Evolutionary conservation across 1,140 invertebrate species (phyloP), one percentile per base, ranked within the genome.

Genomic region (Camponotus vicinus): DNA sequence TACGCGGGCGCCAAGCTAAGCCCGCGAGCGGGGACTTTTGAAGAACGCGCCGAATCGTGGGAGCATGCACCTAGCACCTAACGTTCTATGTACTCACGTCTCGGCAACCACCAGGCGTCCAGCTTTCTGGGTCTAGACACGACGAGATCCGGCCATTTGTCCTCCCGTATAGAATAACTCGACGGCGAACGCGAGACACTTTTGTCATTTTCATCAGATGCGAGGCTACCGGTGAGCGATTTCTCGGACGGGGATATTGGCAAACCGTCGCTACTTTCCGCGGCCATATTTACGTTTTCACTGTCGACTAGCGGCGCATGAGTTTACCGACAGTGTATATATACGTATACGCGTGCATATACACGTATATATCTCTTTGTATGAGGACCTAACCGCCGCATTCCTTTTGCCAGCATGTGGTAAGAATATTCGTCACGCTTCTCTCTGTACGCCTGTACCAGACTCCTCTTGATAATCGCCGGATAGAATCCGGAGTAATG

Each of bases 101-200:
- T 93, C 55, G 94, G 94, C 78, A 85, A 90, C 94, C 95, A 95
- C 95, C 95, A 95, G 18, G 89, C 91, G 87, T 95, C 94, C 90
- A 95, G 89, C 89, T 94, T 94, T 85, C 93, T 92, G 13, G 95
- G 94, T 86, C 94, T 93, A 5, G 96, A 96, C 11, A 96, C 94
- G 32, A 96, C 92, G 49, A 96, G 89, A 86, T 95, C 93, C 6
- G 95, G 95, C 96, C 96, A 96, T 80, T 95, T 95, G 84, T 96
- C 96, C 71, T 96, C 95, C 78, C 94, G 93, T 40, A 96, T 93
- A 3, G 96, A 96, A 71, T 96, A 95, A 80, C 93, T 92, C 37
- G 96, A 96, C 21, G 95, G 95, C 57, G 95, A 96, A 84, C 95
- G 94, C 15, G 95, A 95, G 45, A 95, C 95, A 91, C 91, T 94